These are phyloP conservation scores for Cladopsammia gracilis DNA, from an alignment of 64 coral and sea anemone genomes.

Conservation along the genomic window DNA sequence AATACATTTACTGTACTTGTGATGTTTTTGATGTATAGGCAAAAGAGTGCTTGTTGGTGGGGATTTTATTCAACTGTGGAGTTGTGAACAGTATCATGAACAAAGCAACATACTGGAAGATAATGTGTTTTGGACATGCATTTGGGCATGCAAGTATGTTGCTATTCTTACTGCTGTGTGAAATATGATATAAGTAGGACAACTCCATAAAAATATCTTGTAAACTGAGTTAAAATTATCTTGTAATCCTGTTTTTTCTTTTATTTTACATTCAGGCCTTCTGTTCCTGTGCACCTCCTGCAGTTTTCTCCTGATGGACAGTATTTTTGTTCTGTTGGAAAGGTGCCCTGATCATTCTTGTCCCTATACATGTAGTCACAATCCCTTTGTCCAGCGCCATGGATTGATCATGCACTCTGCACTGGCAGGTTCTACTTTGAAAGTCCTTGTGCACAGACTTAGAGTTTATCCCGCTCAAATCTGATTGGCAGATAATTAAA, in stretches of 20 bases:
- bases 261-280: slow-evolving; percentile 42
- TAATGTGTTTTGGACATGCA: slow-evolving; percentile 81
- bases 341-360: slow-evolving; percentile 42
- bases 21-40: slow-evolving; percentile 50
- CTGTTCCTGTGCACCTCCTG: slow-evolving; percentile 77
- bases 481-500: no score
- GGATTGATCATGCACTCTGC: no score
- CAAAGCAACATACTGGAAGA: slow-evolving; percentile 6
- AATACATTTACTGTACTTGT: neutral
- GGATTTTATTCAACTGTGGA: slow-evolving; percentile 94
- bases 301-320: slow-evolving; percentile 95
- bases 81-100: slow-evolving; percentile 56
- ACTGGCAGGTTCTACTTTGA: no score
- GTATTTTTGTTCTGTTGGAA: slow-evolving; percentile 96
- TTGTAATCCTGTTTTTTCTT: neutral
- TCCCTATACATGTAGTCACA: no score
- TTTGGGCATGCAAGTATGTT: slow-evolving; percentile 90
- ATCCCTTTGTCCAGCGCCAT: no score
- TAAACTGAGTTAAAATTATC: no score
- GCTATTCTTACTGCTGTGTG: no score
- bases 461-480: no score
- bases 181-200: no score
- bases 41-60: slow-evolving; percentile 92
- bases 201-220: no score
- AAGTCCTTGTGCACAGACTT: no score